phyloP scores from a whole-genome alignment of 2,888 invertebrate species.

The Sphecodes monilicornis region DNA sequence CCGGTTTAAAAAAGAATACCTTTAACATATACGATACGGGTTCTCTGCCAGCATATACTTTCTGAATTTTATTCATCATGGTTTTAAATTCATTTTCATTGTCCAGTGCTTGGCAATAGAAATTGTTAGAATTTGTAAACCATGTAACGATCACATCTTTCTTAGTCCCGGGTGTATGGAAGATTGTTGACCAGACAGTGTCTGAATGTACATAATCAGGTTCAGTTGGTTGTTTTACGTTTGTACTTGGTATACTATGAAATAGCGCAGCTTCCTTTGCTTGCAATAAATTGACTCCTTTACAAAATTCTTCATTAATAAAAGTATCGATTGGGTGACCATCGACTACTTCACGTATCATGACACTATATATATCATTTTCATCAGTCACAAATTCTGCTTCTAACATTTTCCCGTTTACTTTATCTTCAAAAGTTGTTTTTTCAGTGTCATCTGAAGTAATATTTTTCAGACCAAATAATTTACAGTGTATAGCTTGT shows the following conservation, averaged over 20 bases:
- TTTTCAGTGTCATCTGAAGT: conserved; percentile 67
- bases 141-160: conserved; percentile 89
- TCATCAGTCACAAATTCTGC: conserved; percentile 76
- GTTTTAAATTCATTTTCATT: conserved; percentile 86
- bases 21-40: conserved; percentile 71
- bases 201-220: conserved; percentile 85
- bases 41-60: conserved; percentile 86
- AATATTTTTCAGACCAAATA: conserved; percentile 73
- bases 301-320: conserved; percentile 76
- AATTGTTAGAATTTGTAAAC: conserved; percentile 91
- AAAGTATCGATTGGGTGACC: conserved; percentile 54
- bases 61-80: conserved; percentile 90
- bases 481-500: conserved; percentile 82
- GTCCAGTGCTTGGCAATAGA: conserved; percentile 87
- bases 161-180: conserved; percentile 85
- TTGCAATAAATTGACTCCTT: conserved; percentile 68
- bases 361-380: conserved; percentile 74
- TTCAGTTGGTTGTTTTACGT: conserved; percentile 64
- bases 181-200: conserved; percentile 85
- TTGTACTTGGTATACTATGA: conserved; percentile 16
- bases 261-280: conserved; percentile 68
- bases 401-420: conserved; percentile 73
- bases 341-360: conserved; percentile 71
- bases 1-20: conserved; percentile 65
- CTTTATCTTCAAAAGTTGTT: conserved; percentile 67